These are phyloP conservation scores for Herpailurus yagouaroundi DNA, from an alignment of 2,113 vertebrate species.

Conservation along the genomic window DNA sequence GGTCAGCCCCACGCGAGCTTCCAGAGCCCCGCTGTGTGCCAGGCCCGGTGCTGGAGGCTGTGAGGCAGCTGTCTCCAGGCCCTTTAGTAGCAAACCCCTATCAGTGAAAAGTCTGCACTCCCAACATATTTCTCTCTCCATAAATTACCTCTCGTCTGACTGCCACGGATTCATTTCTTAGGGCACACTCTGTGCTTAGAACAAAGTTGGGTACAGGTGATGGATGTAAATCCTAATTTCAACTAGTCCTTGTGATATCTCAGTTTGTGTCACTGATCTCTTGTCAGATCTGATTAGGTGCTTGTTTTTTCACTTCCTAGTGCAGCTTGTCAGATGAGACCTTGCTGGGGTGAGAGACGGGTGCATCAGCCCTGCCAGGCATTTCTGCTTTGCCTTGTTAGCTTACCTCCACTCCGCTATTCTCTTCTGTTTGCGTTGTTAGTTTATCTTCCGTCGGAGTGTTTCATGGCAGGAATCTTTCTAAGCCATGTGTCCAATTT, in stretches of 20 bases:
- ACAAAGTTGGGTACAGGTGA: not conserved
- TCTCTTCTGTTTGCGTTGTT: not conserved
- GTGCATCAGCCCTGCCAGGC: accelerated
- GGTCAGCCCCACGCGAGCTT: not conserved
- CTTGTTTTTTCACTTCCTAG: not conserved
- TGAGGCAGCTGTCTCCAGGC: not conserved
- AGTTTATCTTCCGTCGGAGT: not conserved
- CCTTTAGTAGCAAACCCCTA: not conserved
- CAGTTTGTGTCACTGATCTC: not conserved
- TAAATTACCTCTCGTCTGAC: too few species aligned
- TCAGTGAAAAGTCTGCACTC: not conserved
- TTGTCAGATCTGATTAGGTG: not conserved
- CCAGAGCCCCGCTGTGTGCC: not conserved
- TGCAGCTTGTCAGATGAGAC: not conserved
- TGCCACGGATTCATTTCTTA: not conserved
- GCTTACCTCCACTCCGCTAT: not conserved
- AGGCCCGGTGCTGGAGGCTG: not conserved
- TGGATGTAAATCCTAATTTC: not conserved
- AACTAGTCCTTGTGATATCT: not conserved
- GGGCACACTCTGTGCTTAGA: not conserved
- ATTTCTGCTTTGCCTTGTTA: not conserved
- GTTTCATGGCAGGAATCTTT: not conserved
- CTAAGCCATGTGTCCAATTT: not conserved
- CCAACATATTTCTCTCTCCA: not conserved
- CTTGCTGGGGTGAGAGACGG: not conserved